Percentiles rank a stretch among this genome's conserved stretches.
These are phyloP conservation scores for Antheraea pernyi DNA, from an alignment of 1,140 invertebrate species.

Conservation along the genomic window DNA sequence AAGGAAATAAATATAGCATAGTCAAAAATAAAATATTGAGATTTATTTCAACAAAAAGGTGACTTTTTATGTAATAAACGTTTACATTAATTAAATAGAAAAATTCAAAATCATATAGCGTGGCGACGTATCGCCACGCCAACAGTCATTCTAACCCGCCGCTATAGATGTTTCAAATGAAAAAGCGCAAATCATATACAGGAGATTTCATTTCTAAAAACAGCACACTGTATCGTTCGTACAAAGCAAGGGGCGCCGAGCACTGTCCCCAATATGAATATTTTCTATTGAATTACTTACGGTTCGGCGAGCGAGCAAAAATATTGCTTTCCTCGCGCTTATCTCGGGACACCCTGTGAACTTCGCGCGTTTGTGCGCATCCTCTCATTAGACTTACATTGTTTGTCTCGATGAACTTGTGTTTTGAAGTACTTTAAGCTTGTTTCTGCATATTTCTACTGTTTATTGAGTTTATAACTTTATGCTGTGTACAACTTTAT, in stretches of 20 bases:
- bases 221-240: conserved; percentile 40
- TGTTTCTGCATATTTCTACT: conserved; percentile 2
- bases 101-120: no score
- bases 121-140: no score
- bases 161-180: neutral
- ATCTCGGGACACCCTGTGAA: conserved; percentile 46
- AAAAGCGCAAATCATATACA: neutral
- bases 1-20: no score
- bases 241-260: conserved; percentile 39
- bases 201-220: neutral
- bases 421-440: conserved; percentile 1
- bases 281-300: conserved; percentile 77
- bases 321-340: conserved; percentile 73
- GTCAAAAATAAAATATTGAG: no score
- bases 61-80: no score
- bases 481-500: neutral
- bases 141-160: no score
- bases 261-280: conserved; percentile 73
- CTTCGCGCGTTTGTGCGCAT: conserved; percentile 32
- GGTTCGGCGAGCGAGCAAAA: conserved; percentile 68
- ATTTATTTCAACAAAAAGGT: no score
- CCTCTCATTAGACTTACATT: neutral
- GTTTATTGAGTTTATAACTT: neutral
- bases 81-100: no score
- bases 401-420: conserved; percentile 2